These are phyloP conservation scores for Agrilus cyanescens DNA, from an alignment of 2,888 invertebrate species.

Conservation along the genomic window DNA sequence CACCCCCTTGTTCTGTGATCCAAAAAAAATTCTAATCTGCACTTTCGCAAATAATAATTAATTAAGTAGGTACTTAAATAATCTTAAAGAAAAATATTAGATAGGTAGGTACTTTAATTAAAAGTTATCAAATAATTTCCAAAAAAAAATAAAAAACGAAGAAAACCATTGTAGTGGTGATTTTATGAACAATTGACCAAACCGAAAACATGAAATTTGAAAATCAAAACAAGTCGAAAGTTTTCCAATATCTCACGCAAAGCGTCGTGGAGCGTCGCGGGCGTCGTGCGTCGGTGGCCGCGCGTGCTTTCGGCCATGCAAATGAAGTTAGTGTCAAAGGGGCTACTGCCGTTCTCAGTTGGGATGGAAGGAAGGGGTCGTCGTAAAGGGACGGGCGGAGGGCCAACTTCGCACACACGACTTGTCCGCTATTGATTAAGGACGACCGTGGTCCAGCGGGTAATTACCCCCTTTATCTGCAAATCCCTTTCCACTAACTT, in stretches of 20 bases:
- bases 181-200: too few relatives aligned
- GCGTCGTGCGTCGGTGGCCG: slow-evolving; percentile 34
- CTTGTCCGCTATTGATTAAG: slow-evolving; percentile 36
- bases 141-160: too few relatives aligned
- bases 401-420: slow-evolving; percentile 18
- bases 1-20: slow-evolving; percentile 5
- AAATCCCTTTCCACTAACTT: slow-evolving; percentile 20
- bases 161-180: too few relatives aligned
- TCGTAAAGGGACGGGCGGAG: slow-evolving; percentile 11
- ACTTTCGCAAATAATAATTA: too few relatives aligned
- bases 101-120: too few relatives aligned
- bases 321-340: slow-evolving; percentile 36
- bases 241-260: too few relatives aligned
- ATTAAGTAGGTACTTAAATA: too few relatives aligned
- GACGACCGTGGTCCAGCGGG: slow-evolving; percentile 37
- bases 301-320: slow-evolving; percentile 35
- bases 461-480: slow-evolving; percentile 34
- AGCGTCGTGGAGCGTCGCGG: slow-evolving; percentile 18
- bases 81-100: too few relatives aligned
- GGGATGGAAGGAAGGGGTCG: slow-evolving; percentile 4
- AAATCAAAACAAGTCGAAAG: too few relatives aligned
- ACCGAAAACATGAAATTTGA: too few relatives aligned
- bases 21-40: too few relatives aligned
- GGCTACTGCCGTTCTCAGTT: slow-evolving; percentile 7
- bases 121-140: too few relatives aligned